Evolutionary conservation across 2,888 invertebrate species (phyloP).

Genomic region (Drosophila crucigera): DNA sequence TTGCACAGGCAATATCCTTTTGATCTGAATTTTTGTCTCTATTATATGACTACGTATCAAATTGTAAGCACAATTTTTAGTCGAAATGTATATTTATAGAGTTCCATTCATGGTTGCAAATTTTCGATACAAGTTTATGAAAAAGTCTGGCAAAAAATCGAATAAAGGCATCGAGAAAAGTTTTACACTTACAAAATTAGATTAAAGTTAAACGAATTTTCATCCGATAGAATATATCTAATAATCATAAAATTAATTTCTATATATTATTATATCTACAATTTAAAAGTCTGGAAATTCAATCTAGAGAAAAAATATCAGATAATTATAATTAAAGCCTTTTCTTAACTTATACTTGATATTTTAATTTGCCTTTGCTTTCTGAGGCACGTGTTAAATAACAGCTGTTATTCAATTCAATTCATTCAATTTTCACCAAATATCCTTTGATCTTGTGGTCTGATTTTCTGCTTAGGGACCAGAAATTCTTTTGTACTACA

Average conservation of each 20-base stretch:
- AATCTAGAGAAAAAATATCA: neutral
- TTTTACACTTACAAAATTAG: neutral
- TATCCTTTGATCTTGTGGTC: conserved; percentile 15
- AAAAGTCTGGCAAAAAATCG: neutral
- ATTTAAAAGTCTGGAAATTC: neutral
- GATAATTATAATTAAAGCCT: neutral
- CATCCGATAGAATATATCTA: neutral
- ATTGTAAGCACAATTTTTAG: neutral
- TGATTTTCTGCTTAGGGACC: conserved; percentile 15
- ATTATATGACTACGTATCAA: neutral
- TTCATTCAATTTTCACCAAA: conserved; percentile 7
- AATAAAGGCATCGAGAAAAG: neutral
- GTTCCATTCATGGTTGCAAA: no score
- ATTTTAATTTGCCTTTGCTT: neutral
- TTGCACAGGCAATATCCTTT: neutral
- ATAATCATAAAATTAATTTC: neutral
- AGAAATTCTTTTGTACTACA: conserved; percentile 24
- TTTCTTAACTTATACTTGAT: neutral
- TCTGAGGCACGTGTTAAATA: conserved; percentile 17
- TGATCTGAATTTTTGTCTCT: neutral
- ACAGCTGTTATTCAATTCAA: conserved; percentile 12
- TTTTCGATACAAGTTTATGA: neutral
- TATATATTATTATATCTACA: neutral
- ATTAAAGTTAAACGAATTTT: neutral
- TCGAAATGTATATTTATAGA: neutral